Base-by-base conservation (phyloP, 2,888 invertebrate species). In the Oegoconia quadripuncta region DNA sequence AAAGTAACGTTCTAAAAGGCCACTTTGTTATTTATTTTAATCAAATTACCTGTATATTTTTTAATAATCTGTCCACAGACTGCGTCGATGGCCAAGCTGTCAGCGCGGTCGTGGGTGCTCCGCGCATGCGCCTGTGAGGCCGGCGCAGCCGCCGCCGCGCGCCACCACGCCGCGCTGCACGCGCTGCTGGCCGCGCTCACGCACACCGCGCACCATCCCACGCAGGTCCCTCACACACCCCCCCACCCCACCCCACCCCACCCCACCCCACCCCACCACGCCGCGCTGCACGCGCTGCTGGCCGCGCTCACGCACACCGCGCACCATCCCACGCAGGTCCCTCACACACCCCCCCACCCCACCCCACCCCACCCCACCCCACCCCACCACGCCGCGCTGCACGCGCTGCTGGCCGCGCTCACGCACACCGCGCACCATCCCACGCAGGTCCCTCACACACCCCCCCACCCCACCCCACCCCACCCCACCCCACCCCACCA, bases 111-210 rank as follows among this genome's bases (percentile, higher is more conserved):
- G 65, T 86, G 83, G 86, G 56, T 72, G 59, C 36, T 84, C 34
- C 84, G 86, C 35, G 76, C 80, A 36, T 74, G 78, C 57, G 86
- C 84, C 46, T 71, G 81, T 60, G 80, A 74, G 58, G 75, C 70
- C 46, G 86, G 77, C 50, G 64, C 61, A 41, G 82, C 74, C 40
- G 75, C 63, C 23, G 74, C 72, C 20, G 43, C 64, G 29, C 61
- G 74, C 0, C 80, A 81, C 45, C 81, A 75, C 66, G 80, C 79
- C 31, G 84, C 83, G 42, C 67, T 79, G 3, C 90, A 93, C 0
- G 94, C 95, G 90, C 77, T 97, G 34, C 79, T 97, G 45, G 92
- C 65, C 0, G 77, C 83, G 31, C 74, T 78, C 42, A 68, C 70
- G 14, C 74, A 58, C 52, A 55, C 63, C 8, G 53, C 47, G 27